Conservation (phyloP, 2,888 invertebrate species). For the Nomada flava region DNA sequence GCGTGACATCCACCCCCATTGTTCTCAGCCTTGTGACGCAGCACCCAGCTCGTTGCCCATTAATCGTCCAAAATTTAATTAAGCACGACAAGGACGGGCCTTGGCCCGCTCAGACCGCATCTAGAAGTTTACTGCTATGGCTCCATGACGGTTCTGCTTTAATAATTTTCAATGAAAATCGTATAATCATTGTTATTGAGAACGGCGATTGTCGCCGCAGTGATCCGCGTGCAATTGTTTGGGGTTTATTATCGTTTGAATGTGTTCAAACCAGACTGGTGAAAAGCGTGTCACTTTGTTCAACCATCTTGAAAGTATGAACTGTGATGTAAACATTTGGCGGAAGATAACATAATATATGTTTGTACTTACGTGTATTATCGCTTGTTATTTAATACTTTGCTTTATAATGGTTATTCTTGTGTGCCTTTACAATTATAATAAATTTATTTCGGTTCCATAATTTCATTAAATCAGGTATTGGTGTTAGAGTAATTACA, state of each 20-base stretch:
- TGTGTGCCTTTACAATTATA: no score
- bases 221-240: not conserved
- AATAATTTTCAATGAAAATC: constrained; percentile 27
- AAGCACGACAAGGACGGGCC: constrained; percentile 63
- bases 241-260: not conserved
- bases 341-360: no score
- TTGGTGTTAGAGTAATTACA: no score
- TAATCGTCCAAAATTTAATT: constrained; percentile 79
- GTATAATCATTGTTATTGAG: not conserved
- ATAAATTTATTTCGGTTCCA: no score
- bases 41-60: constrained; percentile 68
- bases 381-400: no score
- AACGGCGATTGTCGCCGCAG: not conserved
- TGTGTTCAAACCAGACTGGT: not conserved
- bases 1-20: constrained; percentile 56
- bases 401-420: no score
- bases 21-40: constrained; percentile 44
- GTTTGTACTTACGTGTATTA: no score
- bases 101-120: constrained; percentile 26
- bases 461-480: no score
- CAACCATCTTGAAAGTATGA: no score
- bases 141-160: constrained; percentile 1
- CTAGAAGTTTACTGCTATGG: constrained; percentile 3
- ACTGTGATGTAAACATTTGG: no score
- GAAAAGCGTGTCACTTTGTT: no score